Base-by-base conservation (phyloP, 2,113 vertebrate genomes). In the Melozone crissalis region DNA sequence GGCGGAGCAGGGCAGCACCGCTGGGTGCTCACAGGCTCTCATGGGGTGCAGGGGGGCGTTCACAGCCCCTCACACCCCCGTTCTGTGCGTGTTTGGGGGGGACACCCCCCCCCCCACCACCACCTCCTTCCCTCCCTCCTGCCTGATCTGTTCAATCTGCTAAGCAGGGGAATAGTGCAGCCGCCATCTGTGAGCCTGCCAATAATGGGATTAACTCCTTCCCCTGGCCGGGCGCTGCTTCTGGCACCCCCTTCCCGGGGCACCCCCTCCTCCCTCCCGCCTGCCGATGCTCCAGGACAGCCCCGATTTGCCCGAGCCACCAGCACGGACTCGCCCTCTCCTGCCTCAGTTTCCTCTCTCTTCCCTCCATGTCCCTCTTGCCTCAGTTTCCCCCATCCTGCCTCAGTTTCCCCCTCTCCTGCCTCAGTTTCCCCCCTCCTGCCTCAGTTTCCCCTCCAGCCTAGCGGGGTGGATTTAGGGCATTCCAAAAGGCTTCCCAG, bases 201-300 rank as follows among this genome's bases (percentile, higher is more conserved):
- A 95, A 66, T 94, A 94, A 95, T 89, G 96, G 94, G 95, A 94
- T 96, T 96, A 95, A 95, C 93, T 95, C 96, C 76, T 94, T 93
- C 91, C 76, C 87, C 93, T 7, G 76, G 68, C 80, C 22, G 1
- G 88, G 58, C 4, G 27, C 76, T 9, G 37, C 39, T 69, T 59
- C 76, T 59, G 83, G 79, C 72, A 86, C 44, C 73, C 82, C 79
- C 37, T 81, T 7, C 7, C 41, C 11, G n/a, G 57, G 76, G 24
- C 9, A 37, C 59, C 26, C 59, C 51, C 67, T n/a, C 79, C 33
- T 51, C 39, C 61, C 18, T 20, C 46, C 46, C 18, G 2, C 67
- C 89, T 2, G 2, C 9, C 7, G 55, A 21, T 31, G n/a, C n/a
- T 3, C 4, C 59, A 3, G 69, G 71, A 46, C 71, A 52, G n/a